phyloP scores from a whole-genome alignment of 2,797 vertebrate species.

The Acipenser ruthenus region DNA sequence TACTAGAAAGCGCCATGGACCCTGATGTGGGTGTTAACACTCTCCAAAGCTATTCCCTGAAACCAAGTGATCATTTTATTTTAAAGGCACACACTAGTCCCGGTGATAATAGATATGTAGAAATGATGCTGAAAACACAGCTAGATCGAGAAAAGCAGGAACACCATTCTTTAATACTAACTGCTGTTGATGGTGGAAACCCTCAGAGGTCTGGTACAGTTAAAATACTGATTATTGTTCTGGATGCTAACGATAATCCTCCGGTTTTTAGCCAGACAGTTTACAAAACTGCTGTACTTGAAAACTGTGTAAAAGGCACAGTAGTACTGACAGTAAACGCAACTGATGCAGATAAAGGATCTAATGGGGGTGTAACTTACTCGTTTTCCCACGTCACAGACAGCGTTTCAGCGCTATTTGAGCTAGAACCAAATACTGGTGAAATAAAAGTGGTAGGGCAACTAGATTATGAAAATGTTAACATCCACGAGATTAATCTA shows the following conservation, averaged over 20 bases:
- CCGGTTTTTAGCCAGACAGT: conserved; percentile 22
- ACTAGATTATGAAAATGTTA: conserved; percentile 64
- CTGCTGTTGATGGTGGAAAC: too few relatives aligned
- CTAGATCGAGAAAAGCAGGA: too few relatives aligned
- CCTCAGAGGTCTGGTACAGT: too few relatives aligned
- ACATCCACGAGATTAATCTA: conserved; percentile 44
- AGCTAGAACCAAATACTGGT: conserved; percentile 49
- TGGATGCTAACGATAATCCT: conserved; percentile 34
- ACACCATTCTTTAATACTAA: too few relatives aligned
- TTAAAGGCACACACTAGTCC: too few relatives aligned
- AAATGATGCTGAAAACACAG: too few relatives aligned
- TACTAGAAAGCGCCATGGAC: conserved; percentile 37
- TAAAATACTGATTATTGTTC: too few relatives aligned
- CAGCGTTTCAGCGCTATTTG: conserved; percentile 39
- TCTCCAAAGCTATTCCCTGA: conserved; percentile 22
- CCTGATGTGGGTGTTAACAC: conserved; percentile 35
- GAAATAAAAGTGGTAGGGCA: conserved; percentile 42
- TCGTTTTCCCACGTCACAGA: conserved; percentile 46
- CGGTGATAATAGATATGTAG: too few relatives aligned
- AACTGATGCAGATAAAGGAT: conserved; percentile 42
- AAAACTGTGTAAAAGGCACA: conserved; percentile 24
- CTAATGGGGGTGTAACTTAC: conserved; percentile 45
- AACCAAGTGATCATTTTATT: conserved; percentile 26
- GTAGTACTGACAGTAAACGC: conserved; percentile 19
- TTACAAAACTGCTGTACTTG: conserved; percentile 25